A percentile compares a stretch with the other conserved stretches of the same genome.
These are phyloP conservation scores for Heliconius congener DNA, from an alignment of 1,140 invertebrate genomes.

Conservation along the genomic window DNA sequence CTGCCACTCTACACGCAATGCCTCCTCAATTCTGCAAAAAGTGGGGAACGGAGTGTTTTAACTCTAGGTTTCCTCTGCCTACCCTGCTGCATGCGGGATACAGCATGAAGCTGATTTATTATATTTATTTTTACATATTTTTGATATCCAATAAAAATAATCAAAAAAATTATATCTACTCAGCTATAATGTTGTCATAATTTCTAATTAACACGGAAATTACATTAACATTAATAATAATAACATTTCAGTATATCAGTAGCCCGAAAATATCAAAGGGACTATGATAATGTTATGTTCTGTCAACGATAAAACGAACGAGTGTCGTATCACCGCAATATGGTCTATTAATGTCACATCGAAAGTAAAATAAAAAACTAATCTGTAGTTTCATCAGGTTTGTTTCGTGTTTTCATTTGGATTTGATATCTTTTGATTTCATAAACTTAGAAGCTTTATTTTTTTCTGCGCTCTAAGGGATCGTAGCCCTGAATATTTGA, in stretches of 20 bases:
- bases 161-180: no score
- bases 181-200: not conserved
- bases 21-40: no score
- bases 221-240: not conserved
- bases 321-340: constrained; percentile 16
- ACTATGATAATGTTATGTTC: not conserved
- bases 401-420: not conserved
- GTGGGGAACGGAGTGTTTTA: no score
- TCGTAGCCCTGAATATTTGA: no score
- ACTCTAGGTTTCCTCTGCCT: no score
- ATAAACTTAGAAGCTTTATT: no score
- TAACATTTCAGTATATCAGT: not conserved
- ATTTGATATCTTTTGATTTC: not conserved
- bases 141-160: no score
- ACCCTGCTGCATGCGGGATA: no score
- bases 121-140: no score
- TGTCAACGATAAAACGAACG: constrained; percentile 21
- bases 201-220: not conserved
- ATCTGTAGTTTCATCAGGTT: constrained; percentile 3
- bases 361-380: constrained; percentile 26
- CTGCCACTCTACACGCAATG: no score
- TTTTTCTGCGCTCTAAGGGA: no score
- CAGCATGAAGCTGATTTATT: no score
- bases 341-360: constrained; percentile 33
- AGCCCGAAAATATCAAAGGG: not conserved